Conservation (phyloP, 2,113 vertebrate species). For the Centrocercus urophasianus region DNA sequence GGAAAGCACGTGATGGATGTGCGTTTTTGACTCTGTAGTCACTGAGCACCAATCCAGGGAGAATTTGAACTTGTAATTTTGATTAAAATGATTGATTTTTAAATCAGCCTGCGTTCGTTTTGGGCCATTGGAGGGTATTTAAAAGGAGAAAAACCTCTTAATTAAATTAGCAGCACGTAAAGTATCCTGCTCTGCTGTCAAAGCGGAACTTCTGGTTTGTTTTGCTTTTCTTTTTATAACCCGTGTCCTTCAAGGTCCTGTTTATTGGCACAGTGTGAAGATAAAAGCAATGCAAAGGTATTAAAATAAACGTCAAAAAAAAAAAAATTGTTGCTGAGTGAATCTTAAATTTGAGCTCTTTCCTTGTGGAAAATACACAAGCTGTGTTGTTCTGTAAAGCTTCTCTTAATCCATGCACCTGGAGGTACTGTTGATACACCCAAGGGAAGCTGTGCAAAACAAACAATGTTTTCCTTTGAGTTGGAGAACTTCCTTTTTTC, state of each 20-base stretch:
- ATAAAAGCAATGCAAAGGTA: neutral
- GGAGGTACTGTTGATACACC: rapidly evolving
- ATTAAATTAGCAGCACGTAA: constrained; percentile 43
- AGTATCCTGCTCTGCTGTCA: constrained; percentile 29
- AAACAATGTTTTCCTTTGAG: neutral
- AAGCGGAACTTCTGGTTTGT: neutral
- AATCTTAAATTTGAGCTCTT: neutral
- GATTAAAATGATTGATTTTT: constrained; percentile 72
- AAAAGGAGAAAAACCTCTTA: constrained; percentile 57
- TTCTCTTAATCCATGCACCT: neutral
- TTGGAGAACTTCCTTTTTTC: neutral
- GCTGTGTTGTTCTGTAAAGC: neutral
- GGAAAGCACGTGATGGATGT: neutral
- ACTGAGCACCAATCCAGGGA: neutral
- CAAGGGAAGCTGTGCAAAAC: neutral
- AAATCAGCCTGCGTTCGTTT: constrained; percentile 52
- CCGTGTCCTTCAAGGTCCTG: neutral
- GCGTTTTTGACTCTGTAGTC: neutral
- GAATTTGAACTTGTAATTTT: constrained; percentile 58
- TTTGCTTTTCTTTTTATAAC: neutral
- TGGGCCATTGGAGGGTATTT: constrained; percentile 69
- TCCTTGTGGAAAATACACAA: neutral
- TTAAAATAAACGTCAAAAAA: neutral
- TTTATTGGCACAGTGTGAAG: neutral
- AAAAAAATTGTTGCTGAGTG: neutral